Evolutionary conservation across 2,113 vertebrate species (phyloP), one percentile per base, ranked within the genome.

Genomic region (Todiramphus saurophagus): DNA sequence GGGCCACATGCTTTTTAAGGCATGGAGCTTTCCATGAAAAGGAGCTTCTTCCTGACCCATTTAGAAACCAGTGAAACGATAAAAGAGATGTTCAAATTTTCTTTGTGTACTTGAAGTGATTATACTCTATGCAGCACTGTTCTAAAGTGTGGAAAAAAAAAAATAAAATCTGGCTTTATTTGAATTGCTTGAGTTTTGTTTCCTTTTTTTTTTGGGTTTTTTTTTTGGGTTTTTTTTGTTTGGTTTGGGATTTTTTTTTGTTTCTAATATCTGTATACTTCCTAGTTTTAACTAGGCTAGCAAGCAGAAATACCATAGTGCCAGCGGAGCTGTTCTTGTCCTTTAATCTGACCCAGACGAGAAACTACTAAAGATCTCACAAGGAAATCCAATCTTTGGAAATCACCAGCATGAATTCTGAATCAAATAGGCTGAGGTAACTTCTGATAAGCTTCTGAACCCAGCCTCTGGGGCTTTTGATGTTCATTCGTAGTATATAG

Each of bases 401-500:
- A 96, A 95, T 96, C 89, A 96, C 41, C 81, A 96, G 86, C 80
- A 94, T 95, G 93, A 96, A 96, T 96, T 96, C 96, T 77, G 74
- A 96, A 87, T 94, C 83, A 96, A 94, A 95, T 89, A 96, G 81
- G 70, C 75, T 1, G 17, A 94, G 87, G 67, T 96, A 96, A 85
- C 82, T 94, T 96, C 94, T 94, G 89, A 91, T 94, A 96, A 94
- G 91, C 89, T 89, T 94, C 96, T 94, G 91, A 96, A 94, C 81
- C 70, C 87, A 91, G 78, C 78, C 93, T 87, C 67, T 18, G 12
- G 82, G 70, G 66, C 74, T 94, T 95, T 91, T 94, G 84, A 96
- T 89, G 62, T 89, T 92, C 90, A 66, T 89, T 91, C 46, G 2
- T 69, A 74, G 91, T 79, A 24, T 76, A 92, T 51, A 94, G 70